Conservation (phyloP, 1,140 invertebrate species). For the Drosophila lacertosa region DNA sequence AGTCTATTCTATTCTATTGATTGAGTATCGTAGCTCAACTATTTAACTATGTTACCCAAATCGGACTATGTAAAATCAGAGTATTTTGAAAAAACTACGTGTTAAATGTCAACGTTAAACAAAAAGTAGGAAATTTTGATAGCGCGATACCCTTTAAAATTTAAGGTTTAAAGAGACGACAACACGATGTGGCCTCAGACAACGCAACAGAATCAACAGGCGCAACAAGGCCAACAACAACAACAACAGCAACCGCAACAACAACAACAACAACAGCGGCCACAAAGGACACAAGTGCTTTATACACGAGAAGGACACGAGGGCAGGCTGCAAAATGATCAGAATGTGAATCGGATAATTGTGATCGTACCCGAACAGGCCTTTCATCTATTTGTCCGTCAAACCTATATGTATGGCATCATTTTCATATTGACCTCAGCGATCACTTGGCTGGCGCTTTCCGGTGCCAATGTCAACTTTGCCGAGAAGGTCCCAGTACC, state of each 20-base stretch:
- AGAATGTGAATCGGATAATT: not conserved
- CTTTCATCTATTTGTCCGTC: not conserved
- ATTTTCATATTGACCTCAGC: slow-evolving; percentile 4
- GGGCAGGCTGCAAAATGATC: not conserved
- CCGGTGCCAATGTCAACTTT: not conserved
- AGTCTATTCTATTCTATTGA: too few species aligned
- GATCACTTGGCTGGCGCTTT: not conserved
- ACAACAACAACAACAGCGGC: not conserved
- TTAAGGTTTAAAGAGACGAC: not conserved
- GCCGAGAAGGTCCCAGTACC: slow-evolving; percentile 1
- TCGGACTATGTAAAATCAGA: too few species aligned
- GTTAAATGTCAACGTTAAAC: too few species aligned
- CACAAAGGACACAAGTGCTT: not conserved
- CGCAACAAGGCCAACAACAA: not conserved
- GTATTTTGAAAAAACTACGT: too few species aligned
- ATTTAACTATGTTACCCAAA: too few species aligned
- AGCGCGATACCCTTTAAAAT: not conserved
- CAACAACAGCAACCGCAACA: slow-evolving; percentile 8
- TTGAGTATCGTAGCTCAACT: too few species aligned
- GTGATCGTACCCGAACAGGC: not conserved
- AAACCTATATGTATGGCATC: not conserved
- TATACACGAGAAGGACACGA: not conserved
- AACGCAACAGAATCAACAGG: not conserved
- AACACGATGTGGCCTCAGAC: too few species aligned
- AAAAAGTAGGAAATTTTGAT: too few species aligned